Conservation (phyloP, 2,113 vertebrate genomes). For the Irena cyanogastra region DNA sequence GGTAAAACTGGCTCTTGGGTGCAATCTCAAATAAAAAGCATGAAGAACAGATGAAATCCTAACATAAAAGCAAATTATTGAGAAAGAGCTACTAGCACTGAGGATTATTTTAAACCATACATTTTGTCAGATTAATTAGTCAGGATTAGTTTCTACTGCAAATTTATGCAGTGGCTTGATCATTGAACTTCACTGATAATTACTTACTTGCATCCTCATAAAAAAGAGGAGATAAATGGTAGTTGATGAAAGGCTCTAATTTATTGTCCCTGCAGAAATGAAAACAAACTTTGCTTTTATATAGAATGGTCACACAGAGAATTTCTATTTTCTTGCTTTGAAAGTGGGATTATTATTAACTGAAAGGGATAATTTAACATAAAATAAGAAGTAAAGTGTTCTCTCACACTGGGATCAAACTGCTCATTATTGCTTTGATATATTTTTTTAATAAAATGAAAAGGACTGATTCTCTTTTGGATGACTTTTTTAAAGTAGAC, state of each 20-base stretch:
- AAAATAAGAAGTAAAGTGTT: neutral
- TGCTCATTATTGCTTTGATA: neutral
- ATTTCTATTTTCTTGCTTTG: neutral
- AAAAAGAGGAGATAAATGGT: slow-evolving; percentile 1
- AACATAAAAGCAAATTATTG: neutral
- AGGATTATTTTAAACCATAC: neutral
- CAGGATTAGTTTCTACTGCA: neutral
- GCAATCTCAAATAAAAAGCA: neutral
- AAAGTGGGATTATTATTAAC: neutral
- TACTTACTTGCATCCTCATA: slow-evolving; percentile 3
- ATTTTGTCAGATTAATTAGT: slow-evolving; percentile 26
- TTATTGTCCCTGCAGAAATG: neutral
- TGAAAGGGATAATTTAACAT: neutral
- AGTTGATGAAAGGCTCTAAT: slow-evolving; percentile 1
- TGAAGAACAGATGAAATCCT: neutral
- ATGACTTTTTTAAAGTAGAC: neutral
- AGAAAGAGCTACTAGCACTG: neutral
- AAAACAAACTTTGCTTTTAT: neutral
- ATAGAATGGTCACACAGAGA: neutral
- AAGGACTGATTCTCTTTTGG: neutral
- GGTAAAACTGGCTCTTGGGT: neutral
- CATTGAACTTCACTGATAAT: slow-evolving; percentile 23
- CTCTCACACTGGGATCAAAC: neutral
- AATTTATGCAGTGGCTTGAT: slow-evolving; percentile 21
- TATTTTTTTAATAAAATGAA: neutral